Percentiles rank a stretch among this genome's conserved stretches.
These are phyloP conservation scores for Cirrhinus mrigala DNA, from an alignment of 2,797 vertebrate genomes.

Conservation along the genomic window DNA sequence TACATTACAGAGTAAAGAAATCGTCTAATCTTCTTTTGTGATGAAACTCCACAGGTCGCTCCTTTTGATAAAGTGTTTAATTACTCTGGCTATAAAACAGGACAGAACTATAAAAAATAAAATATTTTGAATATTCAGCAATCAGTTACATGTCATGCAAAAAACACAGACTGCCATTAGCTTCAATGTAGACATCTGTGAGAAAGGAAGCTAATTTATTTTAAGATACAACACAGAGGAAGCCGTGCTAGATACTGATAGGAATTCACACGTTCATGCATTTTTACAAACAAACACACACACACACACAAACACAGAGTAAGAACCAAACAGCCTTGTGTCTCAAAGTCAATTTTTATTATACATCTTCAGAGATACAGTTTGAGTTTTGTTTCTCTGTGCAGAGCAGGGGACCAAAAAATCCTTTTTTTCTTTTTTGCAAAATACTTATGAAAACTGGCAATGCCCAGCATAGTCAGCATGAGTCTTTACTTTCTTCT, in stretches of 20 bases:
- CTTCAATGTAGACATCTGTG: neutral
- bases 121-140: neutral
- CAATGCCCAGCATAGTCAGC: slow-evolving; percentile 87
- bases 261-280: neutral
- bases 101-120: neutral
- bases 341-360: slow-evolving; percentile 82
- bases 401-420: slow-evolving; percentile 67
- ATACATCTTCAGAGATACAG: slow-evolving; percentile 79
- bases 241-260: neutral
- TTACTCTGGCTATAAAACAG: neutral
- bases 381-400: slow-evolving; percentile 70
- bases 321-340: slow-evolving; percentile 34
- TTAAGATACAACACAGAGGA: neutral
- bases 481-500: slow-evolving; percentile 59
- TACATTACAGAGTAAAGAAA: neutral
- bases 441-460: slow-evolving; percentile 86
- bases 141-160: neutral
- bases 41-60: neutral
- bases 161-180: neutral
- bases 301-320: neutral
- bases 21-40: slow-evolving; percentile 3
- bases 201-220: neutral
- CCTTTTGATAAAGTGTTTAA: neutral
- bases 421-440: slow-evolving; percentile 66
- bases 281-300: neutral